These are phyloP conservation scores for Nymphalis c-album DNA, from an alignment of 2,888 invertebrate genomes.

Conservation along the genomic window DNA sequence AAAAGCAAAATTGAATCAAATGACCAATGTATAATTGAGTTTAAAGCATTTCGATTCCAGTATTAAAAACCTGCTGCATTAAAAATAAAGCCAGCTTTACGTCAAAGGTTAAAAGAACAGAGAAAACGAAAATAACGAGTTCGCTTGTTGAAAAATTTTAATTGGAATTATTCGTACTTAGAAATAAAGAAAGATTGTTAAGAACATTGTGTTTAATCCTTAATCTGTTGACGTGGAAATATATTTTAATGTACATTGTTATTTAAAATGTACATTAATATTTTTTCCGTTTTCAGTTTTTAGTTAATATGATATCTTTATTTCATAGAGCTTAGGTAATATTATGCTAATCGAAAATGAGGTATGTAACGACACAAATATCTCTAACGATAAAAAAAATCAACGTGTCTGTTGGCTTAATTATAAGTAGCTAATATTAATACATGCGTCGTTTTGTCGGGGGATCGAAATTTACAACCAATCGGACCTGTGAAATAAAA, in stretches of 20 bases:
- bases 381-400: no score
- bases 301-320: no score
- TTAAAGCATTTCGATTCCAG: not conserved
- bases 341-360: no score
- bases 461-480: no score
- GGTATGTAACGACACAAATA: no score
- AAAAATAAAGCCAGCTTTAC: conserved; percentile 2
- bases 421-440: no score
- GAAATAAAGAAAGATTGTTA: conserved; percentile 1
- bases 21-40: not conserved
- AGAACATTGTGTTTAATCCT: not conserved
- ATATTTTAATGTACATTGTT: not conserved
- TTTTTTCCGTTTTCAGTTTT: no score
- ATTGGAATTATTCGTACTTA: conserved; percentile 11
- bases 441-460: no score
- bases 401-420: no score
- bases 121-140: conserved; percentile 5
- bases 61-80: not conserved
- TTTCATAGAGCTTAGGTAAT: no score
- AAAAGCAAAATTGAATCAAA: not conserved
- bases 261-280: not conserved
- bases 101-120: conserved; percentile 3
- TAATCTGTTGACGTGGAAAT: not conserved
- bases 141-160: conserved; percentile 8
- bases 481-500: no score